Evolutionary conservation across 2,113 vertebrate genomes (phyloP), one percentile per base, ranked within the genome.

Genomic region (Piliocolobus tephrosceles): DNA sequence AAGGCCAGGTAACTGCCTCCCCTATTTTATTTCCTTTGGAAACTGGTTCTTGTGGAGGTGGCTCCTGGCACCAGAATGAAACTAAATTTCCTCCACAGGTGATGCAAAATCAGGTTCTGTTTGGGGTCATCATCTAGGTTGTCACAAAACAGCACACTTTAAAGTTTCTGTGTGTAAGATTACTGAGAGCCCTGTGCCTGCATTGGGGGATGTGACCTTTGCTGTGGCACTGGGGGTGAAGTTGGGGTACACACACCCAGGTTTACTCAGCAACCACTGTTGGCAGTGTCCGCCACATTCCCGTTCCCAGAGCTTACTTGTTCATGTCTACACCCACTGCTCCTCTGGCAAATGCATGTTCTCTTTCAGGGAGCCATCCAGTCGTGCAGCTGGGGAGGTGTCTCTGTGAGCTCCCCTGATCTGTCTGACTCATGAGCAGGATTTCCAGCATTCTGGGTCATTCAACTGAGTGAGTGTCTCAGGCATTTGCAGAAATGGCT

Each of bases 401-500:
- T 58, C 76, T 64, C 35, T 40, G 8, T 64, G 66, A 82, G 96
- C 76, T 85, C 7, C 78, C 57, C 0, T 3, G 52, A 90, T 35
- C 79, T 38, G 58, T 18, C 75, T 8, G 5, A 11, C 52, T 86
- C 82, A 50, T 47, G 25, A 85, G 0, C 55, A 22, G 40, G 17
- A 30, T 58, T 9, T 86, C 95, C 64, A 14, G 94, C 50, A 0
- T 85, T 89, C 58, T 58, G 43, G 80, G 20, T 73, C 38, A 0
- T 91, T 78, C 38, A 12, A 79, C 95, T 43, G 27, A 89, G 82
- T 86, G 83, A 66, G 75, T 35, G 92, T 66, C 95, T 79, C 40
- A 6, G 58, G 85, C 87, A 47, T 92, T 96, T 94, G 55, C 52
- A 96, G 96, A 98, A 97, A 98, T 98, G 96, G 95, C 96, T 97